Conservation (phyloP, 2,113 vertebrate species). For the Myrmecobius fasciatus region DNA sequence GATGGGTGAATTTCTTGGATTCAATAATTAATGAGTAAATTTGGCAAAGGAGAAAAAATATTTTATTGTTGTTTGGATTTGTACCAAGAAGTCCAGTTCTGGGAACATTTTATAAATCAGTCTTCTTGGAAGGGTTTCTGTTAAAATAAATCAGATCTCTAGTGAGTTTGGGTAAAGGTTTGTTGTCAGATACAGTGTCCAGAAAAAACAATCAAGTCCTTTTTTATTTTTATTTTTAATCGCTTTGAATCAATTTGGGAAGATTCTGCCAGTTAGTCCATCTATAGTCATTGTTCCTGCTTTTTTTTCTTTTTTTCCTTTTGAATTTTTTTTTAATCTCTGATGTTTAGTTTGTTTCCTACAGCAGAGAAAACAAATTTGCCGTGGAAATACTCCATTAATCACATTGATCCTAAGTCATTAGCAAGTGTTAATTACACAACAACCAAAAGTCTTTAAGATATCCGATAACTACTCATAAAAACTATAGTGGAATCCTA, state of each 20-base stretch:
- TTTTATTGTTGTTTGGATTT: conserved; percentile 40
- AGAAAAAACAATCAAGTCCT: conserved; percentile 8
- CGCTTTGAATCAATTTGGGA: conserved; percentile 51
- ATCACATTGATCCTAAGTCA: conserved; percentile 75
- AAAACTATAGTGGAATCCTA: conserved; percentile 33
- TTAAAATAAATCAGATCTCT: conserved; percentile 53
- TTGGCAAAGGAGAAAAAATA: conserved; percentile 48
- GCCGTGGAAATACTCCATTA: conserved; percentile 72
- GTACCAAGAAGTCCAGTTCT: conserved; percentile 40
- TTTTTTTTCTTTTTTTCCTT: conserved; percentile 66
- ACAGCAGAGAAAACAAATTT: conserved; percentile 72
- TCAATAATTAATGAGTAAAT: conserved; percentile 48
- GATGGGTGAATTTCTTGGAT: conserved; percentile 24
- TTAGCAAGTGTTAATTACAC: conserved; percentile 79
- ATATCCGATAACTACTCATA: conserved; percentile 10
- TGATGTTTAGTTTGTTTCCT: conserved; percentile 48
- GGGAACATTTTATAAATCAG: conserved; percentile 60
- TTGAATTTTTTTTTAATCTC: conserved; percentile 60
- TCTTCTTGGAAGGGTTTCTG: conserved; percentile 56
- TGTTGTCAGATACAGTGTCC: conserved; percentile 24
- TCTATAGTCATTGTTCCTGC: conserved; percentile 40
- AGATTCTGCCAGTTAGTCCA: conserved; percentile 49
- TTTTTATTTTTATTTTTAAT: conserved; percentile 36
- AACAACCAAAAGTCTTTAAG: conserved; percentile 50
- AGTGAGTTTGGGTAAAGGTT: conserved; percentile 11